A percentile compares a stretch with the other conserved stretches of the same genome.
phyloP scores from a whole-genome alignment of 2,797 vertebrate genomes.

The Micropoecilia bifurca region DNA sequence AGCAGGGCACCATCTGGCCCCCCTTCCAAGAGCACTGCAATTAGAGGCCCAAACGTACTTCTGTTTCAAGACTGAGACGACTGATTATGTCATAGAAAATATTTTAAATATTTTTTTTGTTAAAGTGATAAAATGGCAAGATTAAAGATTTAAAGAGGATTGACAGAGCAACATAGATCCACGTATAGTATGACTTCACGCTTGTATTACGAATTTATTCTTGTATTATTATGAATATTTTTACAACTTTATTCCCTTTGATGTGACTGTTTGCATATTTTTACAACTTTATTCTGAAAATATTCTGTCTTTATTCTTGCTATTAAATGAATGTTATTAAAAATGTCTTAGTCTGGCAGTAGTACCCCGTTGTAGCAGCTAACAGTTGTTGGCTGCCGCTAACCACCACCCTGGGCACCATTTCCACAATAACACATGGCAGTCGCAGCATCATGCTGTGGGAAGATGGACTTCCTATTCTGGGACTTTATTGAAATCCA shows the following conservation, averaged over 20 bases:
- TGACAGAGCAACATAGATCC: neutral
- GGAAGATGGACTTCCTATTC: neutral
- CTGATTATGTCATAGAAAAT: neutral
- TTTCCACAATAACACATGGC: neutral
- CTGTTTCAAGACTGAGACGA: neutral
- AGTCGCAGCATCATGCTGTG: neutral
- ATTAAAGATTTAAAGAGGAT: neutral
- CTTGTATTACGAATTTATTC: neutral
- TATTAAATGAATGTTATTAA: neutral
- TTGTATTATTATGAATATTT: neutral
- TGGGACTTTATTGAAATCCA: neutral
- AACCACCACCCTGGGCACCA: neutral
- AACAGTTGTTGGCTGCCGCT: neutral
- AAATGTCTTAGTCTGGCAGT: neutral
- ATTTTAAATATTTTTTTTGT: neutral
- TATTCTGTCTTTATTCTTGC: neutral
- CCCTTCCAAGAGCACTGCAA: neutral
- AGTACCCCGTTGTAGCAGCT: neutral
- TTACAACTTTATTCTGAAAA: neutral
- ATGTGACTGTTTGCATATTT: neutral
- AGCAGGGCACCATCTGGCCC: neutral
- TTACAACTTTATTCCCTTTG: neutral
- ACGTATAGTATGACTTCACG: neutral
- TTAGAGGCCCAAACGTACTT: neutral
- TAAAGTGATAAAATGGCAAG: neutral